These are phyloP conservation scores for Neolamprologus sp. DNA, from an alignment of 2,113 vertebrate species.

Conservation along the genomic window DNA sequence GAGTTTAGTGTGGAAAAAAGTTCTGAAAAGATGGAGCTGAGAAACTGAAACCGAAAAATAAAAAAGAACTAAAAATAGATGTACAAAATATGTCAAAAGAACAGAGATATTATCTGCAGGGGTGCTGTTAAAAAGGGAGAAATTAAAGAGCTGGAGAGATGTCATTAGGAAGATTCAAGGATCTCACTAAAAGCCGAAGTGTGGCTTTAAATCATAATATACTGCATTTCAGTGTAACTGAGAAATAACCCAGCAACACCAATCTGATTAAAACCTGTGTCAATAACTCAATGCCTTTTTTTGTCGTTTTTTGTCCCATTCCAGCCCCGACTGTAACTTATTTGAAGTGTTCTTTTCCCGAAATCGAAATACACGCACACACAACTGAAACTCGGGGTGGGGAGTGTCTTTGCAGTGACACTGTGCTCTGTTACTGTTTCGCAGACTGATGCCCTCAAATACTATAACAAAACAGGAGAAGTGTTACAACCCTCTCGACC, in stretches of 20 bases:
- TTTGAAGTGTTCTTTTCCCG: rapidly evolving
- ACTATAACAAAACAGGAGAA: neutral
- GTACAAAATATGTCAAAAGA: neutral
- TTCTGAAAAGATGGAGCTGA: neutral
- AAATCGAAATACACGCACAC: rapidly evolving
- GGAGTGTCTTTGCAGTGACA: neutral
- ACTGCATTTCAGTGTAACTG: rapidly evolving
- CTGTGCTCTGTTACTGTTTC: neutral
- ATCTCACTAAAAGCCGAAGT: rapidly evolving
- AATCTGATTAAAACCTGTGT: neutral
- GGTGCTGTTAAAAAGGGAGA: rapidly evolving
- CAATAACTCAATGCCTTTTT: neutral
- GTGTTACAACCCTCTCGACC: neutral
- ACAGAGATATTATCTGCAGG: neutral
- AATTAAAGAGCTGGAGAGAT: neutral
- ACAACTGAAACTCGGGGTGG: neutral
- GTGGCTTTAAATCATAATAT: neutral
- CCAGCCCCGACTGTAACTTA: neutral
- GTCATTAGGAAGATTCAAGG: neutral
- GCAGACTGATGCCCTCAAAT: neutral
- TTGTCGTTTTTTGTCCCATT: neutral
- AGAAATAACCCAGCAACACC: neutral
- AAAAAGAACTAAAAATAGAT: neutral
- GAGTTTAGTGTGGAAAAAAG: neutral
- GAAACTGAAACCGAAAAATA: neutral